These are phyloP conservation scores for Tamandua tetradactyla DNA, from an alignment of 2,797 vertebrate genomes.

Conservation along the genomic window DNA sequence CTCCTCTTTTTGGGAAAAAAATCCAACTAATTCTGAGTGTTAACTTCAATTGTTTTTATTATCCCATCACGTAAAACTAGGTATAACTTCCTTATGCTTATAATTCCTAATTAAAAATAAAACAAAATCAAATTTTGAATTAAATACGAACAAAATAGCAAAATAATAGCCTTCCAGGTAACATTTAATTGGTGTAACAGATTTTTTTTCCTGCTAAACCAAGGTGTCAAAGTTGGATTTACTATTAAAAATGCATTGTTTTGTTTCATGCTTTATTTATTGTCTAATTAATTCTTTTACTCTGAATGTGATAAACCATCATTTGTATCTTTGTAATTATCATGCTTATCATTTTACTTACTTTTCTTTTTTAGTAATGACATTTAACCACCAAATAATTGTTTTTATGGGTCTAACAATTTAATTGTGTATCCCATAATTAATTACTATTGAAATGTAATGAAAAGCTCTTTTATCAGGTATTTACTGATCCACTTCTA, in stretches of 20 bases:
- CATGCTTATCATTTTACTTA: neutral
- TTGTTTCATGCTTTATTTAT: neutral
- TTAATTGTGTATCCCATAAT: neutral
- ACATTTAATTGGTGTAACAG: neutral
- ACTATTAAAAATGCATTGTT: neutral
- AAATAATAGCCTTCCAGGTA: neutral
- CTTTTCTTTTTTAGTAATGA: neutral
- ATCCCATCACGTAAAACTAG: neutral
- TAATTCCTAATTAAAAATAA: slow-evolving; percentile 33
- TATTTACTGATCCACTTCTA: neutral
- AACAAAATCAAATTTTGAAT: slow-evolving; percentile 41
- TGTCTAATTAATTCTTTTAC: slow-evolving; percentile 12
- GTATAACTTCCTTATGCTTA: slow-evolving; percentile 17
- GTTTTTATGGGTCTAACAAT: neutral
- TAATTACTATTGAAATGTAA: neutral
- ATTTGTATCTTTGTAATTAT: neutral
- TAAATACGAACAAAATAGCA: slow-evolving; percentile 17
- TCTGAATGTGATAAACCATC: neutral
- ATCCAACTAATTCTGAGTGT: neutral
- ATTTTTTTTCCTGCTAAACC: neutral
- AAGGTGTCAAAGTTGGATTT: slow-evolving; percentile 14
- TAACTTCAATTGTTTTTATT: slow-evolving; percentile 48
- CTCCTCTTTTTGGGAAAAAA: neutral
- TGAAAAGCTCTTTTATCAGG: neutral
- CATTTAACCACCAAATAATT: neutral